Evolutionary conservation across 1,140 invertebrate genomes (phyloP), one percentile per base, ranked within the genome.

Genomic region (Conus ventricosus): DNA sequence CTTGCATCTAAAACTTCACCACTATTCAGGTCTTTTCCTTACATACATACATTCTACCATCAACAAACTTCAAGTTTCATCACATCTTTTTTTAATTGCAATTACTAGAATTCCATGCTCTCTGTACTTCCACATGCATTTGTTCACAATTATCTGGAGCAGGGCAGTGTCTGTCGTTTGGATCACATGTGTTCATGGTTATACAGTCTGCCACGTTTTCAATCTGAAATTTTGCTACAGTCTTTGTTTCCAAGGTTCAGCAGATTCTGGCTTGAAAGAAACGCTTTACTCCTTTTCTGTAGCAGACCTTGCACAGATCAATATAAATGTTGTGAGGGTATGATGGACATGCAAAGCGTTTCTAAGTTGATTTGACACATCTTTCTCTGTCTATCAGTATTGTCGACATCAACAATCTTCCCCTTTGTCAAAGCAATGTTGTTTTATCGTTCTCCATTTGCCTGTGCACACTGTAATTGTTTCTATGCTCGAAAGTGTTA

Each of bases 271-370:
- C 6, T 82, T 5, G 80, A 82, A 82, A 53, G 5, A 82, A 39
- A 82, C n/a, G n/a, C 80, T 82, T 15, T 10, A 10, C 54, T 25
- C 80, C 20, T 82, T 55, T 13, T 82, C 80, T 17, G 15, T 39
- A 15, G 80, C 80, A 27, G 10, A n/a, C n/a, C 80, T 82, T 82
- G 80, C 15, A 82, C 10, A 82, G 27, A n/a, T n/a, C 11, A 90
- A 92, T n/a, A n/a, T n/a, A 86, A 89, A 87, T 39, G 84, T 84
- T 76, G 92, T n/a, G 17, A 78, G 60, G n/a, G 71, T 53, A 17
- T 76, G 27, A 60, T 86, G 75, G 88, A 85, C 84, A 89, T 76
- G 27, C 81, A 23, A 27, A 81, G 57, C 20, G 54, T 81, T 89
- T 89, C 25, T 54, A 54, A 53, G 39, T 55, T 57, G 80, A 54